phyloP scores from a whole-genome alignment of 2,888 invertebrate species.

The Drosophila pseudotalamancana region DNA sequence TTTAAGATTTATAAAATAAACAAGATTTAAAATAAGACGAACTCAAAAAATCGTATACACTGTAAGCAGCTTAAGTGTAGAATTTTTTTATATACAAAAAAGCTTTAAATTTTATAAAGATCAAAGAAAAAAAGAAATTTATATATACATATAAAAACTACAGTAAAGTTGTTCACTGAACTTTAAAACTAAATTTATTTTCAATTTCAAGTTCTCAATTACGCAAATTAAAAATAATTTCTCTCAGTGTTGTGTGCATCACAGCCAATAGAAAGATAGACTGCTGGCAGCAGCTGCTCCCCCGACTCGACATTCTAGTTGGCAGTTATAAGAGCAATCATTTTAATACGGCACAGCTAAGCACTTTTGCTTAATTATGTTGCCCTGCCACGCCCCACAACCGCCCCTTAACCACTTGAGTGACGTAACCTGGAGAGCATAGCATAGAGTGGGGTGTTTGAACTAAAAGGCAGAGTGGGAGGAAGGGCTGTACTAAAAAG shows the following conservation, averaged over 20 bases:
- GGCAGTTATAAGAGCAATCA: constrained; percentile 76
- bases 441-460: neutral
- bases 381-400: constrained; percentile 28
- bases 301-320: constrained; percentile 48
- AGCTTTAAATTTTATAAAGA: too few relatives aligned
- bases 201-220: neutral
- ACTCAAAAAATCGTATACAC: too few relatives aligned
- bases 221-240: neutral
- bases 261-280: neutral
- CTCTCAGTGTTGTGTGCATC: neutral
- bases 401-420: constrained; percentile 45
- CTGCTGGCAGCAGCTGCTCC: neutral
- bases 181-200: neutral
- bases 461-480: neutral
- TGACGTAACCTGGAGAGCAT: constrained; percentile 63
- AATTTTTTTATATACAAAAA: too few relatives aligned
- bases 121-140: neutral
- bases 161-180: too few relatives aligned
- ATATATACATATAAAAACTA: neutral
- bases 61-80: too few relatives aligned
- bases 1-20: too few relatives aligned
- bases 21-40: too few relatives aligned
- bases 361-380: constrained; percentile 77
- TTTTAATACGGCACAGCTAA: constrained; percentile 76
- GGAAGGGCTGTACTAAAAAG: constrained; percentile 40